Percentiles rank a stretch among this genome's conserved stretches.
phyloP scores from a whole-genome alignment of 2,113 vertebrate species.

The Tragulus kanchil region DNA sequence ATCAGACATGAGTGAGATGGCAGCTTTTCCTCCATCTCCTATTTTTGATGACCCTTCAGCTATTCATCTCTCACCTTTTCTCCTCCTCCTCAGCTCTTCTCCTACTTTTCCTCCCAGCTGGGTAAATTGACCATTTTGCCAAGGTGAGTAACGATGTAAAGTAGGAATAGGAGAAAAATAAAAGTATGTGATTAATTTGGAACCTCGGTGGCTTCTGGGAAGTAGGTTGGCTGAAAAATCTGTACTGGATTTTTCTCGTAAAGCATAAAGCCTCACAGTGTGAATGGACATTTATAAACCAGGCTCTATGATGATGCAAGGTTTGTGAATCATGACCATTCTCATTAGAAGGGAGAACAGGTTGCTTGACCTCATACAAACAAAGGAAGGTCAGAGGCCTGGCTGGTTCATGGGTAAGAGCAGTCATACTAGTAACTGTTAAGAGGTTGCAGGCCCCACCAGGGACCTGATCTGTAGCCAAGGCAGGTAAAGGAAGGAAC shows the following conservation, averaged over 20 bases:
- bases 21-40: no score
- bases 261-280: background rate
- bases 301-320: background rate
- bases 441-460: background rate
- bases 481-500: background rate
- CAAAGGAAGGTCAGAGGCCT: background rate
- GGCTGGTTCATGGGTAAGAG: background rate
- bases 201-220: background rate
- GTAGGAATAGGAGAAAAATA: background rate
- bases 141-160: background rate
- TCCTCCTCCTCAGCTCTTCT: no score
- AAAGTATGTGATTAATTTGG: conserved; percentile 61
- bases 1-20: no score
- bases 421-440: background rate
- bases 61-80: no score
- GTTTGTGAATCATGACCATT: background rate
- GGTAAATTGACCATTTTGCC: conserved; percentile 9
- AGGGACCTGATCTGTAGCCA: background rate
- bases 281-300: background rate
- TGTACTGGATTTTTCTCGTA: background rate
- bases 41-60: no score
- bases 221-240: background rate
- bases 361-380: background rate
- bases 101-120: no score
- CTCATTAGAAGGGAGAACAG: background rate